Evolutionary conservation across 2,888 invertebrate genomes (phyloP), one percentile per base, ranked within the genome.

Genomic region (Buathra laborator): DNA sequence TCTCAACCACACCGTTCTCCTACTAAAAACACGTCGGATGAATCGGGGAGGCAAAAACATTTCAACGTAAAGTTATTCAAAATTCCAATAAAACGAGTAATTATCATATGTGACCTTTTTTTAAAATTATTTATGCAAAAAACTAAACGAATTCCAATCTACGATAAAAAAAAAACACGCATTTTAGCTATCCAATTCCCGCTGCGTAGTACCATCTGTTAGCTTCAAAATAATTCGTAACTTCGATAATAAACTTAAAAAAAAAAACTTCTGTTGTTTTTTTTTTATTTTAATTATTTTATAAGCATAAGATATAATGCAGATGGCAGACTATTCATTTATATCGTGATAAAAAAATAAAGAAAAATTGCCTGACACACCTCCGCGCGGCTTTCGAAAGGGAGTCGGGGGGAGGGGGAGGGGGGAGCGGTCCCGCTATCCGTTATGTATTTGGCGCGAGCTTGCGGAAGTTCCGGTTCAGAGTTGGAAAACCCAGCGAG

Each of bases 351-450:
- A 37, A 71, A 32, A 70, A 81, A 44, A 44, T 81, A 10, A 77
- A 51, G 48, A 56, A 56, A 67, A 72, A 71, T 75, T 53, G 44
- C n/a, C 14, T 6, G 68, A 32, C 24, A 24, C 19, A 72, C 24
- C 37, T 16, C n/a, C 3, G 12, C 19, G 24, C 24, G 0, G 56
- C n/a, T 44, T 19, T 7, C 16, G 16, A n/a, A 24, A 29, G 46
- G 12, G 12, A 37, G 56, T 2, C 29, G 72, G 81, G 51, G 77
- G 48, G 10, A 72, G 81, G 51, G 81, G 71, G 51, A 66, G 62
- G 70, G 68, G 75, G 64, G 76, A 82, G 81, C 70, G 64, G 80
- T 77, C 83, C 74, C 74, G 84, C 84, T 74, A 74, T 82, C 48
- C 48, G 29, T 68, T 81, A 72, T 81, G 64, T 77, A 70, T 44